Base-by-base conservation (phyloP, 2,113 vertebrate genomes). In the Naja naja region DNA sequence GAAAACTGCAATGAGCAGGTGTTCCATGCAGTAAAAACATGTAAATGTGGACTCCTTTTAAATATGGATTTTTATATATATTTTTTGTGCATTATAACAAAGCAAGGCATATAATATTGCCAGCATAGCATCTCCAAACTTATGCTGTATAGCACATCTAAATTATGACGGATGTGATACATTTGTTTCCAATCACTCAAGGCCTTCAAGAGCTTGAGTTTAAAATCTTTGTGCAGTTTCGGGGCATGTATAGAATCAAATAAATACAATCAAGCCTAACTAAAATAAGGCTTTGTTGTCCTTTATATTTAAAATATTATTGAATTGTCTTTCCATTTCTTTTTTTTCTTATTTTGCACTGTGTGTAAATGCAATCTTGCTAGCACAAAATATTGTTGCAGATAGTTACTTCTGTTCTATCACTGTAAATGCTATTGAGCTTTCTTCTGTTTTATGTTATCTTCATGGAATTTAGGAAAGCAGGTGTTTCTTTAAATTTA, bases 361-460 rank as follows among this genome's bases (percentile, higher is more conserved):
- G 98, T 99, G 98, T 99, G 98, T 99, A 98, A 98, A 99, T 98
- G 99, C 99, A 99, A 99, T 99, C 98, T 99, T 97, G 98, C 99
- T 99, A 98, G 99, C 99, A 99, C 98, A 99, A 99, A 98, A 97
- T 98, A 98, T 97, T 97, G 98, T 99, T 98, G 98, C 99, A 98
- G 98, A 98, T 98, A 98, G 98, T 98, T 98, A 97, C 98, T 98
- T 99, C 97, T 98, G 98, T 98, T 99, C 97, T 96, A 98, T 97
- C 98, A 98, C 97, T 99, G 98, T 99, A 99, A 98, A 99, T 98
- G 98, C 98, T 98, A 97, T 97, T 96, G 96, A 97, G 97, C 97
- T 97, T 98, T 96, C 97, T 98, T 98, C 98, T 98, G 98, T 98
- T 98, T 98, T 99, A 97, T 98, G 98, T 99, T 98, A 98, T 96